These are phyloP conservation scores for Catocala fraxini DNA, from an alignment of 2,888 invertebrate genomes.

Conservation along the genomic window DNA sequence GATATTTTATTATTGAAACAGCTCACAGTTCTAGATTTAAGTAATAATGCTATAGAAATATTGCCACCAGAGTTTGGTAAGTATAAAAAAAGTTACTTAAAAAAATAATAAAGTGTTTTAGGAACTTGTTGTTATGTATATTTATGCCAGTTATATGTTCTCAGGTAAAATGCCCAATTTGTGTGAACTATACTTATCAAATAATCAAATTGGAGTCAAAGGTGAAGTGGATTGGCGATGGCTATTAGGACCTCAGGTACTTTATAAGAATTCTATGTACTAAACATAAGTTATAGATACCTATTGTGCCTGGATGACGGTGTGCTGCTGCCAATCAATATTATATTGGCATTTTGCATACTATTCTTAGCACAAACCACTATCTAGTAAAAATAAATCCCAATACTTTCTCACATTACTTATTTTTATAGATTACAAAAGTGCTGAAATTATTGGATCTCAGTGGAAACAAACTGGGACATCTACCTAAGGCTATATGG, in stretches of 20 bases:
- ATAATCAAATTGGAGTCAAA: slow-evolving; percentile 89
- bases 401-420: not conserved
- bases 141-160: slow-evolving; percentile 26
- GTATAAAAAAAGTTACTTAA: slow-evolving; percentile 10
- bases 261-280: slow-evolving; percentile 9
- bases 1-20: slow-evolving; percentile 90
- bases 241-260: slow-evolving; percentile 86
- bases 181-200: slow-evolving; percentile 88
- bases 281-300: not conserved
- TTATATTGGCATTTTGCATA: not conserved
- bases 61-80: slow-evolving; percentile 91
- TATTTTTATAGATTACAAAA: slow-evolving; percentile 73
- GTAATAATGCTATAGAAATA: slow-evolving; percentile 90
- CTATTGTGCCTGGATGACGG: not conserved
- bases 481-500: slow-evolving; percentile 89
- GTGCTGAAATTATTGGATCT: slow-evolving; percentile 89
- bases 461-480: slow-evolving; percentile 85
- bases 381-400: too few relatives aligned
- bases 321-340: not conserved
- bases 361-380: too few relatives aligned
- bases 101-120: not conserved
- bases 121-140: too few relatives aligned
- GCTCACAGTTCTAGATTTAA: slow-evolving; percentile 90
- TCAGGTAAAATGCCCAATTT: slow-evolving; percentile 86
- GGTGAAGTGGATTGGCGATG: slow-evolving; percentile 89